These are phyloP conservation scores for Tympanuchus pallidicinctus DNA, from an alignment of 2,113 vertebrate genomes.

Conservation along the genomic window DNA sequence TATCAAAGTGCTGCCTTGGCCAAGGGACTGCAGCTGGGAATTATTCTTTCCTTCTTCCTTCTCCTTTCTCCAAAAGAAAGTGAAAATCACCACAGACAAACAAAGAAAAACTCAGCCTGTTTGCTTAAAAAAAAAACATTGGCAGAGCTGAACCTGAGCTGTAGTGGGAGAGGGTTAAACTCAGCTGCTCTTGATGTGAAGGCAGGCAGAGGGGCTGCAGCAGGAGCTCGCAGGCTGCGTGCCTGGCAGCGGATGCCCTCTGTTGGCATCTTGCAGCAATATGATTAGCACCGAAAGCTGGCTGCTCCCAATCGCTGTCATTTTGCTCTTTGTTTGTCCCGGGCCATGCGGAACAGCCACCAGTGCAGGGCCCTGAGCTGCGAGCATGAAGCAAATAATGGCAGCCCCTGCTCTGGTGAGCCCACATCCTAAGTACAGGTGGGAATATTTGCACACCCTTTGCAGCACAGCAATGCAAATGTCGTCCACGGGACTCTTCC, in stretches of 20 bases:
- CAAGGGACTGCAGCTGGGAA: background rate
- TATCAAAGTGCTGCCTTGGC: constrained; percentile 29
- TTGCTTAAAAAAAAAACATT: background rate
- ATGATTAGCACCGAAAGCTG: background rate
- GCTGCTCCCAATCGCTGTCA: fast-evolving
- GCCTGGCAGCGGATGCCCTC: constrained; percentile 77
- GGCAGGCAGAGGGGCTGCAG: background rate
- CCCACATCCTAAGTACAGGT: fast-evolving
- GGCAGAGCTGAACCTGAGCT: background rate
- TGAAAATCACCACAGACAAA: background rate
- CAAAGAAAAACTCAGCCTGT: background rate
- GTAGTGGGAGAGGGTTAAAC: background rate
- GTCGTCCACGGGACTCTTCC: background rate
- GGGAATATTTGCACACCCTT: background rate
- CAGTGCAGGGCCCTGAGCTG: background rate
- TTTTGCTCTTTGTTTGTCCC: background rate
- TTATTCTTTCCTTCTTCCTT: background rate
- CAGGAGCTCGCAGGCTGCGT: background rate
- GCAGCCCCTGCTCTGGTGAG: background rate
- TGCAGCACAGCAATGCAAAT: fast-evolving
- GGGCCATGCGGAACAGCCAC: background rate
- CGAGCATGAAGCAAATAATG: fast-evolving
- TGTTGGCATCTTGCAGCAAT: constrained; percentile 78
- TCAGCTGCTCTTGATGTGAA: background rate
- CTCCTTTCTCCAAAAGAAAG: background rate